Evolutionary conservation across 2,888 invertebrate species (phyloP), one percentile per base, ranked within the genome.

Genomic region (Lottia gigantea): DNA sequence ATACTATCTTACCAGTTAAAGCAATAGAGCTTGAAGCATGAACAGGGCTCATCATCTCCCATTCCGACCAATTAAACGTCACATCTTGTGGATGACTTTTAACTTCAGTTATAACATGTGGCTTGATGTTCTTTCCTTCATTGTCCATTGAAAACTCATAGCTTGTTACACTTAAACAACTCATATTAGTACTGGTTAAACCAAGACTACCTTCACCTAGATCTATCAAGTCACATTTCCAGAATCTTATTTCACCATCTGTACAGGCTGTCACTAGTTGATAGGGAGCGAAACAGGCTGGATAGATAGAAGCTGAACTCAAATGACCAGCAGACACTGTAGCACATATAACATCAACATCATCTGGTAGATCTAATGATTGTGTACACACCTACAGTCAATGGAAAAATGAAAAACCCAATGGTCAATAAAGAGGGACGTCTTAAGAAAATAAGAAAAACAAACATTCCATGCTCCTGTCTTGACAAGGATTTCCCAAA

Each of bases 221-320:
- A 55, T 67, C 62, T 3, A 64, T 61, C 45, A 82, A 71, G 19
- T 81, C 74, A 74, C 90, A 90, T 63, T 84, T 81, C 86, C 86
- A 86, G 74, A 86, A 84, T 12, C 85, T 78, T n/a, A 96, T 92
- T 0, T 94, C 93, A 76, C 96, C 96, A 86, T 99, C 98, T 15
- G 95, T 94, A 86, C 98, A 98, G 0, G 97, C 97, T 0, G 98
- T 97, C 0, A 96, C 94, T 73, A 99, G 92, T 74, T 97, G 95
- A 87, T 98, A 99, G 0, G 98, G 98, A 0, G 98, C 97, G 84
- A 97, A 93, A 89, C 98, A 99, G n/a, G 98, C 98, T 6, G 98
- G 98, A 90, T 98, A 98, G 83, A 99, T 96, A 31, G 97, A 97
- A 0, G 98, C 96, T 0, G 98, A 98, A 86, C 97, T 96, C 62